Evolutionary conservation across 2,113 vertebrate genomes (phyloP).

Genomic region (Cololabis saira): DNA sequence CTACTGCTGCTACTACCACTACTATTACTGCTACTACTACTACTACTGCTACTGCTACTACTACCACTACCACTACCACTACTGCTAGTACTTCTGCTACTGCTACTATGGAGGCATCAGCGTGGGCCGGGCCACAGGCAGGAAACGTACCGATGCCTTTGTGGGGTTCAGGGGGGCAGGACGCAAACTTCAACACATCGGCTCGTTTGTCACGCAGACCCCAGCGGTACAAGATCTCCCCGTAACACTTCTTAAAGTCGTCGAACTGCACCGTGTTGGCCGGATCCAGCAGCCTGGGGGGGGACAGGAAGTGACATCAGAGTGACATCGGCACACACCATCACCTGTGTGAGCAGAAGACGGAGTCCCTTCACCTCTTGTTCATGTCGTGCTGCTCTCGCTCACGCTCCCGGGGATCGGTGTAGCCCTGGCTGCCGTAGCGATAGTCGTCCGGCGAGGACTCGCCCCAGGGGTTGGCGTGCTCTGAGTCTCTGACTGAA

Average conservation of each 20-base stretch:
- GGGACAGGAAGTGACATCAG: constrained; percentile 19
- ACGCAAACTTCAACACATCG: constrained; percentile 96
- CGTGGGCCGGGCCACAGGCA: not conserved
- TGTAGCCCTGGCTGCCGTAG: constrained; percentile 83
- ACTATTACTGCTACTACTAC: no score
- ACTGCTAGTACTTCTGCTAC: no score
- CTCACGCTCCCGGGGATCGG: constrained; percentile 91
- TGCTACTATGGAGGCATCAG: no score
- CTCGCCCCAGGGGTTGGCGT: constrained; percentile 87
- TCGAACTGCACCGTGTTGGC: constrained; percentile 94
- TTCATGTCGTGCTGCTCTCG: constrained; percentile 97
- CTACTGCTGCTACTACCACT: no score
- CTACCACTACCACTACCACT: no score
- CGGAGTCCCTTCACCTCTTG: constrained; percentile 84
- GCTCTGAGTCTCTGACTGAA: constrained; percentile 86
- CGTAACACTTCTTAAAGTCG: constrained; percentile 98
- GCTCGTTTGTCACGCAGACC: constrained; percentile 93
- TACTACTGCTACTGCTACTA: no score
- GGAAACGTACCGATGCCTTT: constrained; percentile 90
- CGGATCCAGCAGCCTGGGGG: constrained; percentile 89
- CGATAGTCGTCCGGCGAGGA: constrained; percentile 93
- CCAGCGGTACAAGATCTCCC: constrained; percentile 97
- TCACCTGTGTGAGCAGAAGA: not conserved
- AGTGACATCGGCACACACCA: no score
- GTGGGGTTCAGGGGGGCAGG: constrained; percentile 94